Evolutionary conservation across 2,888 invertebrate genomes (phyloP), one percentile per base, ranked within the genome.

Genomic region (Mallateleia sp.): DNA sequence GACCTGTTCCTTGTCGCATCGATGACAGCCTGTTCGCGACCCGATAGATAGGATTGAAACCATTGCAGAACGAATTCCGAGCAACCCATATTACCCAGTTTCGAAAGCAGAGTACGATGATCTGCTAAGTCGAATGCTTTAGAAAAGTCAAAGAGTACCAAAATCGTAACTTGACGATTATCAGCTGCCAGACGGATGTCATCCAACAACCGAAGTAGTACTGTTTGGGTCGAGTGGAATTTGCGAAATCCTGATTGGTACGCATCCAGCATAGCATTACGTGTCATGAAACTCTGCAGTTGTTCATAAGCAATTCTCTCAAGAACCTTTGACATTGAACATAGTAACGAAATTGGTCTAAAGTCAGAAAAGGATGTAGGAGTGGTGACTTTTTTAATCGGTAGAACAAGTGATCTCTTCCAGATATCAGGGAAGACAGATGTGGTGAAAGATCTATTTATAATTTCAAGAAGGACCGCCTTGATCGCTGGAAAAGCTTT

Each of bases 241-340:
- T 11, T 20, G 0, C 71, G 9, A 25, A 77, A 83, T 2, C 84
- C 84, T 1, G 77, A 25, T 47, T 84, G 72, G 34, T 32, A 22
- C 8, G 28, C 5, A 28, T 28, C 8, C 8, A 28, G 28, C 8
- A 28, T 6, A 28, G 4, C 8, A 28, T 28, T 6, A 6, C 8
- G 5, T 4, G 28, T 28, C 8, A 28, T 28, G 8, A 28, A 28
- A 8, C 8, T 28, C 0, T 52, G 34, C 2, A 89, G 8, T 34
- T 89, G 89, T 24, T 71, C 64, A 28, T 47, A 56, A 0, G 85
- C 80, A 0, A 87, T 9, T 9, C 66, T 50, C 24, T 87, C 87
- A 4, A 89, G 56, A 0, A 84, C 54, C 42, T 89, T 87, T 1
- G 89, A 87, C 1, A 84, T 15, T 1, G 67, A 38, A 45, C 75